Conservation (phyloP, 35 echinoderm and acorn worm species). For the Acanthaster planci region DNA sequence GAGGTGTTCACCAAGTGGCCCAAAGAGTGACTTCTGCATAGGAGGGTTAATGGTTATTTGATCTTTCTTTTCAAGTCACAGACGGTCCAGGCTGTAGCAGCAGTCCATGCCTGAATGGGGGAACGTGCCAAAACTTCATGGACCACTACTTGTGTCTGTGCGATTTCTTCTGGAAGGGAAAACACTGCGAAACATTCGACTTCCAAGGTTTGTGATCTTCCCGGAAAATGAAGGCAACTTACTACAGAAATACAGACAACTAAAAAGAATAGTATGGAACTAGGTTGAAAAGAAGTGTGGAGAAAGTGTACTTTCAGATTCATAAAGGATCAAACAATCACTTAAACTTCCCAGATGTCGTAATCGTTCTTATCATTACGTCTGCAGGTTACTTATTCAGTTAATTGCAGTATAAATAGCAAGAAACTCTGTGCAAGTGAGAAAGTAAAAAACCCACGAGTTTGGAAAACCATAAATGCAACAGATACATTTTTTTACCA, state of each 20-base stretch:
- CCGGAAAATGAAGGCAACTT: neutral
- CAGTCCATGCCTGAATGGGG: slow-evolving; percentile 44
- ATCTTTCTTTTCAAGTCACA: neutral
- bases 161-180: slow-evolving; percentile 44
- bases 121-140: slow-evolving; percentile 32
- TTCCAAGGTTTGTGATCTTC: neutral
- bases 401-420: too few species aligned
- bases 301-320: too few species aligned
- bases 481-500: neutral
- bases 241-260: neutral
- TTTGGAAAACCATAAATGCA: too few species aligned
- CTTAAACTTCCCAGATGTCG: too few species aligned
- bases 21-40: too few species aligned
- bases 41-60: too few species aligned
- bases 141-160: slow-evolving; percentile 43
- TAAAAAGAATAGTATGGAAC: neutral
- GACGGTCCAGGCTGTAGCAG: slow-evolving; percentile 36
- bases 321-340: too few species aligned
- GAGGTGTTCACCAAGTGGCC: too few species aligned
- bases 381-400: too few species aligned
- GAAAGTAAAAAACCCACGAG: too few species aligned
- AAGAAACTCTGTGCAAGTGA: too few species aligned
- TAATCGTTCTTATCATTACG: too few species aligned
- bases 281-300: neutral
- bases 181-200: slow-evolving; percentile 38